These are phyloP conservation scores for Thalassoma bifasciatum DNA, from an alignment of 2,113 vertebrate genomes.

Conservation along the genomic window DNA sequence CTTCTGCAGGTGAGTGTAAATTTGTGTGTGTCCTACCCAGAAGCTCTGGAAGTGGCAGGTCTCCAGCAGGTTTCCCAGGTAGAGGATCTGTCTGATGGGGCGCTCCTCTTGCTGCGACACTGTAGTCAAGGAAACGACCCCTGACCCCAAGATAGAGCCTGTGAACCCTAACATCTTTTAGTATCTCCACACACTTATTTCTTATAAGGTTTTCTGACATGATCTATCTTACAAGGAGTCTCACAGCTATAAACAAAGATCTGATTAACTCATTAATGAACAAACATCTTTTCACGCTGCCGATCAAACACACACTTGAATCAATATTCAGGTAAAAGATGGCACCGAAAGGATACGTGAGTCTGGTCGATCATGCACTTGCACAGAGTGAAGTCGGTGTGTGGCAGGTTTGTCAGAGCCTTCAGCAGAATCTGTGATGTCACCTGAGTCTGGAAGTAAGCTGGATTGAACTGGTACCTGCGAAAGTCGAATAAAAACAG, in stretches of 20 bases:
- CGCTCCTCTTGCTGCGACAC: conserved; percentile 90
- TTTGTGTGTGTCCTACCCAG: conserved; percentile 83
- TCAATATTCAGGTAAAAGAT: neutral
- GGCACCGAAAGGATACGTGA: conserved; percentile 89
- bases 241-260: too few relatives aligned
- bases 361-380: conserved; percentile 98
- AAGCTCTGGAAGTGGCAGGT: conserved; percentile 96
- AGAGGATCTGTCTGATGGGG: conserved; percentile 93
- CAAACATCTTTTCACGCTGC: neutral
- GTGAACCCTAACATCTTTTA: too few relatives aligned
- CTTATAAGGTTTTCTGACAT: too few relatives aligned
- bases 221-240: too few relatives aligned
- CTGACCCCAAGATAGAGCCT: conserved; percentile 6
- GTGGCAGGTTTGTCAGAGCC: conserved; percentile 94
- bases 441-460: conserved; percentile 93
- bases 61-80: conserved; percentile 92
- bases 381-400: conserved; percentile 97
- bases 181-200: too few relatives aligned
- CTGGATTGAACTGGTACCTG: conserved; percentile 97
- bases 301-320: neutral
- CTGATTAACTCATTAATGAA: neutral
- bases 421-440: conserved; percentile 96
- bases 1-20: neutral
- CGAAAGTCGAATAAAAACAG: neutral
- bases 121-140: conserved; percentile 83